Base-by-base conservation (phyloP, 2,888 invertebrate genomes). In the Drosophila prolongata region DNA sequence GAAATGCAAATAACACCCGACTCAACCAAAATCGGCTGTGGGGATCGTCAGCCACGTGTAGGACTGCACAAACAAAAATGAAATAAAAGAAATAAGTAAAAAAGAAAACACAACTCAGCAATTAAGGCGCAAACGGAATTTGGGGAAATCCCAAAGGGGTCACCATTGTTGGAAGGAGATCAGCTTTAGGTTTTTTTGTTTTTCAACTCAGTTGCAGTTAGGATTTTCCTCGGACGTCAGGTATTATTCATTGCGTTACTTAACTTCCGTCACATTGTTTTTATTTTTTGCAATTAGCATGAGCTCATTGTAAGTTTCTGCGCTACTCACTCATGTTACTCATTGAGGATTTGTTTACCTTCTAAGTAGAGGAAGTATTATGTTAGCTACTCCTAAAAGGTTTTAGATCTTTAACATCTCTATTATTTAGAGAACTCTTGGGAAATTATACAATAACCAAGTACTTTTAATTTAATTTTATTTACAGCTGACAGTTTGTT, bases 1-100 rank as follows among this genome's bases (percentile, higher is more conserved):
- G 61, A 78, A 76, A 81, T 81, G 84, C 81, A 83, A 81, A 81
- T 80, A 66, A 58, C 64, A 61, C 44, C 52, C 44, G 60, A 49
- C 49, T 38, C 35, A 37, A 44, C 24, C 35, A 57, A 53, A 60
- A 53, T 46, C 27, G 52, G 16, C 8, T 55, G 67, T 55, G 67
- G 52, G 57, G 74, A 76, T 80, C 72, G 72, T 78, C 61, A 50
- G 81, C 79, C 81, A 84, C 84, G 84, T 82, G 80, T 69, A 69
- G 52, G 19, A 42, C 37, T 74, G 50, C 19, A 49, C 42, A 42
- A 55, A n/a, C n/a, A 34, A 42, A 30, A 47, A 38, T 16, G 27
- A n/a, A 59, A 42, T 19, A 46, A 49, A 42, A 49, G 13, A 47
- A 52, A 69, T 11, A 37, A 35, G 34, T 35, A 47, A 65, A 50